Conservation (phyloP, 2,113 vertebrate genomes). For the Passer domesticus region DNA sequence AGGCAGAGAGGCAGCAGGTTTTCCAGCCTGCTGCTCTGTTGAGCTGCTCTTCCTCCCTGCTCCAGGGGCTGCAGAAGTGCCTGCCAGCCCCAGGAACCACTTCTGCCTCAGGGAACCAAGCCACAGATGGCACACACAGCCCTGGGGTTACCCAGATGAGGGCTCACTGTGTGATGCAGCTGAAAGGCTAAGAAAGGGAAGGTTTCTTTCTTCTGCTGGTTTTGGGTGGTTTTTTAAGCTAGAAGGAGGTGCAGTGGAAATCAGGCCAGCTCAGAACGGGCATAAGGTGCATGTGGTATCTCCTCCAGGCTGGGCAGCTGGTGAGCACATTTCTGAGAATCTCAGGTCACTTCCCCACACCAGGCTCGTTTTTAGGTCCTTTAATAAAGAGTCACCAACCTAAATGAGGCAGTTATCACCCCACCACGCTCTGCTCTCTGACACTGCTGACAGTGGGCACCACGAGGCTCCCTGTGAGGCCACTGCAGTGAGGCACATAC, state of each 20-base stretch:
- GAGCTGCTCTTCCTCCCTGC: not conserved
- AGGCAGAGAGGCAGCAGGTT: not conserved
- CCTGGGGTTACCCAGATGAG: not conserved
- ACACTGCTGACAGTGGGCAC: accelerated
- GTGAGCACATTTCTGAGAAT: not conserved
- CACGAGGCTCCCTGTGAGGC: accelerated
- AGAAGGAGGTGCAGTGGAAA: not conserved
- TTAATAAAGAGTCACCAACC: not conserved
- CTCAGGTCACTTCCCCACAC: not conserved
- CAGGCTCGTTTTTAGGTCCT: not conserved
- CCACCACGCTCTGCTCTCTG: accelerated
- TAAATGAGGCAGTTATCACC: not conserved
- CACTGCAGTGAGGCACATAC: accelerated
- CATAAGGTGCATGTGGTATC: accelerated
- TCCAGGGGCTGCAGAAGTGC: not conserved
- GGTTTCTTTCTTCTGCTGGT: not conserved
- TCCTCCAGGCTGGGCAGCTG: not conserved
- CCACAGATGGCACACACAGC: not conserved
- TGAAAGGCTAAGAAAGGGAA: not conserved
- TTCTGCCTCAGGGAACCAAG: not conserved
- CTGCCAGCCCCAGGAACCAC: not conserved
- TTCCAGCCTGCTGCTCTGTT: not conserved
- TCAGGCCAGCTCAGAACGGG: not conserved
- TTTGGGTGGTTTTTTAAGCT: not conserved
- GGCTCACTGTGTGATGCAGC: not conserved